phyloP scores from a whole-genome alignment of 2,888 invertebrate genomes.

The Apotomis capreana region DNA sequence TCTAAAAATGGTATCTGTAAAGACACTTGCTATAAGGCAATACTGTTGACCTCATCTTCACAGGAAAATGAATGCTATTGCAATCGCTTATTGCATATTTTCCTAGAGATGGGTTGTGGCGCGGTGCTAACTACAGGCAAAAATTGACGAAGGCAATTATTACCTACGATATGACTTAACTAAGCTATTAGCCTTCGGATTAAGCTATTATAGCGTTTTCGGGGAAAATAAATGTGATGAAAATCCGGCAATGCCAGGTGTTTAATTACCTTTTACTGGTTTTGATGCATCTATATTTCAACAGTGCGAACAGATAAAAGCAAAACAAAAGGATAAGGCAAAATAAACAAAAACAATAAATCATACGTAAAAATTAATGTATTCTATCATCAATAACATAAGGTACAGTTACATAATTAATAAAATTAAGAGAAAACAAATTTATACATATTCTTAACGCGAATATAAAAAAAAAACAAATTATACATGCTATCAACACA shows the following conservation, averaged over 20 bases:
- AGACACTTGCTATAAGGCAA: slow-evolving; percentile 59
- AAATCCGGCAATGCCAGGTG: not conserved
- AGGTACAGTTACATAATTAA: slow-evolving; percentile 82
- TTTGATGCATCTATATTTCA: not conserved
- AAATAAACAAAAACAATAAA: slow-evolving; percentile 72
- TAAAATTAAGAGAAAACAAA: slow-evolving; percentile 82
- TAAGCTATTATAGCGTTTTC: not conserved
- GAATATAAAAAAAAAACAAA: slow-evolving; percentile 79
- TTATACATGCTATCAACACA: slow-evolving; percentile 81
- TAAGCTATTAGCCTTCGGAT: slow-evolving; percentile 5
- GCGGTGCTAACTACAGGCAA: slow-evolving; percentile 39
- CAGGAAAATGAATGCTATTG: slow-evolving; percentile 32
- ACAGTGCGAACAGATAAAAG: slow-evolving; percentile 40
- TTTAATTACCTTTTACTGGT: no score
- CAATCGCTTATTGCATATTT: slow-evolving; percentile 32
- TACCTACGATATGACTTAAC: slow-evolving; percentile 49
- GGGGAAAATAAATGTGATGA: not conserved
- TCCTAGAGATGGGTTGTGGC: slow-evolving; percentile 39
- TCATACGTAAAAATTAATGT: slow-evolving; percentile 83
- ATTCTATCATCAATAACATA: slow-evolving; percentile 83
- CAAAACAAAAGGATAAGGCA: slow-evolving; percentile 57
- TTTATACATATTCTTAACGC: slow-evolving; percentile 82
- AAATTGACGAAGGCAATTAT: slow-evolving; percentile 54
- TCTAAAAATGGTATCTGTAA: slow-evolving; percentile 49
- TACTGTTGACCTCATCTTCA: slow-evolving; percentile 38